Percentiles rank a stretch among this genome's conserved stretches.
phyloP scores from a whole-genome alignment of 2,797 vertebrate genomes.

The Crocodylus rhombifer region DNA sequence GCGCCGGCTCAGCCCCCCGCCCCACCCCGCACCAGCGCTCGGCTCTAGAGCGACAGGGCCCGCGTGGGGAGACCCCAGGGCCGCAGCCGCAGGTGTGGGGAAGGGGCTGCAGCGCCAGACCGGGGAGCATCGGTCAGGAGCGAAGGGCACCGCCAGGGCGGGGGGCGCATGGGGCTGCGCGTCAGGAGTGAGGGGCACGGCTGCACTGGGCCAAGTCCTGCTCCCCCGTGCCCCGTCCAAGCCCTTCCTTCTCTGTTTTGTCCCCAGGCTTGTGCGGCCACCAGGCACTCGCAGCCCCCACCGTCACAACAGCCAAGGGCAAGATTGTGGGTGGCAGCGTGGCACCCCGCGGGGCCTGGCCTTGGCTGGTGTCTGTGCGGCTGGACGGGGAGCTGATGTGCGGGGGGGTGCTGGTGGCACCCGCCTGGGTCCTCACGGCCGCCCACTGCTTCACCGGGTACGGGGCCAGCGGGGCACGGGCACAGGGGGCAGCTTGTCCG shows the following conservation, averaged over 20 bases:
- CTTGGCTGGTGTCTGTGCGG: constrained; percentile 94
- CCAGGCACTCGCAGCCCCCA: constrained; percentile 70
- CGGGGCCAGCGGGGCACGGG: not conserved
- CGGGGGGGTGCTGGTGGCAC: constrained; percentile 92
- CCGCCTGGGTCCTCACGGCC: constrained; percentile 92
- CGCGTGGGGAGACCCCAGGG: not conserved
- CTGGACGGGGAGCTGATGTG: constrained; percentile 92
- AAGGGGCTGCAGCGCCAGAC: not conserved
- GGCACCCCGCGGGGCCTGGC: constrained; percentile 90
- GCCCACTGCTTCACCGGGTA: constrained; percentile 95
- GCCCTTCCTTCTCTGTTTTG: not conserved
- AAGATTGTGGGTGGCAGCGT: constrained; percentile 91
- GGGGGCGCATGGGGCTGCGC: too few relatives aligned
- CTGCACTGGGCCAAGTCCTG: fast-evolving
- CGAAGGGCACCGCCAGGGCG: not conserved
- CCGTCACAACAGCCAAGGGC: constrained; percentile 83
- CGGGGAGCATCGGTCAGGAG: not conserved
- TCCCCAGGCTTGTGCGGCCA: constrained; percentile 82
- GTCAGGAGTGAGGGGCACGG: not conserved
- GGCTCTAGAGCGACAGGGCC: not conserved
- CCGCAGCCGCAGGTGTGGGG: not conserved
- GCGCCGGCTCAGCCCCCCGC: too few relatives aligned
- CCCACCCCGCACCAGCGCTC: not conserved
- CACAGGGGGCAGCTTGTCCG: fast-evolving
- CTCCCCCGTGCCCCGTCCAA: fast-evolving